A percentile compares a stretch with the other conserved stretches of the same genome.
Evolutionary conservation across 2,113 vertebrate genomes (phyloP).

Genomic region (Seriola aureovittata): DNA sequence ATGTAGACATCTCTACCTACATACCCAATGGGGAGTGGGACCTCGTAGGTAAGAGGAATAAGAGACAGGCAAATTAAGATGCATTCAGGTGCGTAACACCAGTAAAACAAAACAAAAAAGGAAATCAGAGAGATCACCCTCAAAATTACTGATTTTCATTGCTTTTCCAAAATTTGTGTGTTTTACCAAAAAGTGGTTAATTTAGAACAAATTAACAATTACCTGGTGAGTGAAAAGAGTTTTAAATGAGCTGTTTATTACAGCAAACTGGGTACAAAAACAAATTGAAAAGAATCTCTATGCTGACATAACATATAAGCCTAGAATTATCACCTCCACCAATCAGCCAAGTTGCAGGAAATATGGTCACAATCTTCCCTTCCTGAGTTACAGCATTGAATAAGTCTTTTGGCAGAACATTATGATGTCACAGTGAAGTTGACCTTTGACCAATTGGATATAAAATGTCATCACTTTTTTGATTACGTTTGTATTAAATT

Average conservation of each 20-base stretch:
- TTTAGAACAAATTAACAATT: neutral
- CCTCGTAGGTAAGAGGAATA: conserved; percentile 89
- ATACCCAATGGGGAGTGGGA: conserved; percentile 95
- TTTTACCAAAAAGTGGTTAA: neutral
- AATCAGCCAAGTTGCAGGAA: no score
- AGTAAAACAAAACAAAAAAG: neutral
- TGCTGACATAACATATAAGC: no score
- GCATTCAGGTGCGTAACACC: neutral
- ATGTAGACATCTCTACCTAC: conserved; percentile 91
- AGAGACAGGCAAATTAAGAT: neutral
- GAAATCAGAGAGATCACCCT: neutral
- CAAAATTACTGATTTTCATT: neutral
- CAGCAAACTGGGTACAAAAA: neutral
- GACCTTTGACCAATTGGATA: no score
- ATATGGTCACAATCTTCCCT: no score
- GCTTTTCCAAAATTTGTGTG: neutral
- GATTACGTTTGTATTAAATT: no score
- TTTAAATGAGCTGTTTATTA: neutral
- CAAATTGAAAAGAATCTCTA: neutral
- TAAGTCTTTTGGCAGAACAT: no score
- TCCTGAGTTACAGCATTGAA: no score
- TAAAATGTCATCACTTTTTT: no score
- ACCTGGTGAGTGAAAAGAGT: neutral
- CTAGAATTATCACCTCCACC: no score
- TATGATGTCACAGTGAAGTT: no score